Conservation (phyloP, 2,888 invertebrate species). For the Thelaira solivaga region DNA sequence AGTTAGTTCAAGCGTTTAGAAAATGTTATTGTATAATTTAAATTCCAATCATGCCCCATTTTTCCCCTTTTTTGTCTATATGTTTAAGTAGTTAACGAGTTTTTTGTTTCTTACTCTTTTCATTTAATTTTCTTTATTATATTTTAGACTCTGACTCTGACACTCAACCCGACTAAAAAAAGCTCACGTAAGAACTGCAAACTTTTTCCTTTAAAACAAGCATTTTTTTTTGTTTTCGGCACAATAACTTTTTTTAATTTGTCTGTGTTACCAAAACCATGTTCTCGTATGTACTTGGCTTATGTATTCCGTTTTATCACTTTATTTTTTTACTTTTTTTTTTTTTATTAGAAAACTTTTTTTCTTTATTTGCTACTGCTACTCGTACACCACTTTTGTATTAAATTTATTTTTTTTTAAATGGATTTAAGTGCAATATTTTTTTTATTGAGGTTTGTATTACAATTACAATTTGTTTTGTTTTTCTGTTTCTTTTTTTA, state of each 20-base stretch:
- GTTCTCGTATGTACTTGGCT: neutral
- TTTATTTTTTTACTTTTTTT: neutral
- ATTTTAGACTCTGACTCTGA: no score
- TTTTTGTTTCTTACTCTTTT: neutral
- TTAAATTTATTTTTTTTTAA: neutral
- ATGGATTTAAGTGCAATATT: neutral
- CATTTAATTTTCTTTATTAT: neutral
- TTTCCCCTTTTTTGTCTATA: no score
- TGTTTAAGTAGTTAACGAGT: constrained; percentile 2
- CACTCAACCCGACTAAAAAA: no score
- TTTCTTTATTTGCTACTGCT: constrained; percentile 7
- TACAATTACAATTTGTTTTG: constrained; percentile 31
- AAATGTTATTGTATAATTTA: constrained; percentile 5
- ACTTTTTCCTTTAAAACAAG: no score
- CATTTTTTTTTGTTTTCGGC: neutral
- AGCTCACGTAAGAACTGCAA: neutral
- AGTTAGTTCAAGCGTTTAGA: constrained; percentile 4
- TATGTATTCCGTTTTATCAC: neutral
- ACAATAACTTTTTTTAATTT: neutral
- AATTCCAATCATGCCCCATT: constrained; percentile 53
- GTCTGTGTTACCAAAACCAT: neutral
- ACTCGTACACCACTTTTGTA: neutral
- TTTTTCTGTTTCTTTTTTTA: neutral
- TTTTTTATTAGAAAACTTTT: no score
- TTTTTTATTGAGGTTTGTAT: constrained; percentile 38